Evolutionary conservation across 2,888 invertebrate genomes (phyloP).

Genomic region (Pecten maximus): DNA sequence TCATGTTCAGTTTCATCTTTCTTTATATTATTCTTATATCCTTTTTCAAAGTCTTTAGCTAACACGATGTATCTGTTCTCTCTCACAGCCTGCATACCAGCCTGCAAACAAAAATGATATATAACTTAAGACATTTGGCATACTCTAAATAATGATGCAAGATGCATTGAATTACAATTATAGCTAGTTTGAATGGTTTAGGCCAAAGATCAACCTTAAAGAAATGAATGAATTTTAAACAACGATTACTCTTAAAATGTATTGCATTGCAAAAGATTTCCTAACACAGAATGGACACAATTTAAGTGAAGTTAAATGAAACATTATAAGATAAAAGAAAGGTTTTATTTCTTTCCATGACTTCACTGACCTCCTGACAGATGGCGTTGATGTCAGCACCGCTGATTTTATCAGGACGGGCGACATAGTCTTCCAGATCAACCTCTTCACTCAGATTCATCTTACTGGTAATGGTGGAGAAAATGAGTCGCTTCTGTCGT

Average conservation of each 20-base stretch:
- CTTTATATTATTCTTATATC: constrained; percentile 99
- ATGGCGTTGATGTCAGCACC: constrained; percentile 99
- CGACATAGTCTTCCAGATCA: constrained; percentile 99
- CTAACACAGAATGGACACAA: too few relatives aligned
- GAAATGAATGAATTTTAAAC: too few relatives aligned
- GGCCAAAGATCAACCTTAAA: too few relatives aligned
- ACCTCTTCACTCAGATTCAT: constrained; percentile 93
- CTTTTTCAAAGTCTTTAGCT: constrained; percentile 99
- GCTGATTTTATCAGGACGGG: constrained; percentile 98
- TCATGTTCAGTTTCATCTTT: constrained; percentile 99
- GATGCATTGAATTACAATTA: not conserved
- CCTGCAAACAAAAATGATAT: constrained; percentile 84
- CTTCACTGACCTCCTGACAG: constrained; percentile 92
- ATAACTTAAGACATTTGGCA: not conserved
- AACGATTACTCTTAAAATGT: too few relatives aligned
- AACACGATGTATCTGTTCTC: constrained; percentile 99
- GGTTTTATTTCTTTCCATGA: too few relatives aligned
- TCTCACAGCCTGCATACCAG: constrained; percentile 99
- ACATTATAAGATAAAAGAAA: too few relatives aligned
- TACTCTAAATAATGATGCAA: not conserved
- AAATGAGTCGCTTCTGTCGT: constrained; percentile 95
- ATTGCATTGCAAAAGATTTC: constrained; percentile 7
- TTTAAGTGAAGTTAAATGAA: not conserved
- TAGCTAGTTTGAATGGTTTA: not conserved
- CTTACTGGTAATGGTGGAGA: constrained; percentile 94